Conservation (phyloP, 2,113 vertebrate species). For the Pungitius pungitius region DNA sequence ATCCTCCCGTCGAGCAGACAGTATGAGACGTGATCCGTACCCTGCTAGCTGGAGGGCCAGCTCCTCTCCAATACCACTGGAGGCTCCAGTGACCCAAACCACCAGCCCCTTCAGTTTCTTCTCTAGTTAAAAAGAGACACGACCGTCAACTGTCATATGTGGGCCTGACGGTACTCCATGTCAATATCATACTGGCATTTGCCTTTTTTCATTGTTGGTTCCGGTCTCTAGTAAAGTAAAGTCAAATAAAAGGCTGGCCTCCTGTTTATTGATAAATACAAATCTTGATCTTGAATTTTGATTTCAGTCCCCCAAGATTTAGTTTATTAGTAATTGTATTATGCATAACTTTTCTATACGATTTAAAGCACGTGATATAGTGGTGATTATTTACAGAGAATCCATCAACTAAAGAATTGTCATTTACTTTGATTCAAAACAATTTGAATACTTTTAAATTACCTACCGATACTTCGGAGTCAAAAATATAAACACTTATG, state of each 20-base stretch:
- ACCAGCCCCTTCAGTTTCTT: slow-evolving; percentile 85
- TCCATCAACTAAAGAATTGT: not conserved
- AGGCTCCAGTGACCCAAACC: slow-evolving; percentile 95
- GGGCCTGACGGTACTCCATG: not conserved
- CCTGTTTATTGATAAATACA: no score
- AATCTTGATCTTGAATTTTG: no score
- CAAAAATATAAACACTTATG: not conserved
- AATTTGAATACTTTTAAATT: not conserved
- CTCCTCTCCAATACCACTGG: slow-evolving; percentile 95
- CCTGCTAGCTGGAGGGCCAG: slow-evolving; percentile 88
- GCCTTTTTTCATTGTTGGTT: not conserved
- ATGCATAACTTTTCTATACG: no score
- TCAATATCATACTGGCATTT: not conserved
- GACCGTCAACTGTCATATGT: not conserved
- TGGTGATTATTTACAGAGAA: no score
- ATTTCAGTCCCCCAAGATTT: no score
- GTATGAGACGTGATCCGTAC: slow-evolving; percentile 84
- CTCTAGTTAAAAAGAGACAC: slow-evolving; percentile 75
- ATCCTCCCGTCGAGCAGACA: slow-evolving; percentile 87
- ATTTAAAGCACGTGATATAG: no score
- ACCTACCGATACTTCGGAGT: not conserved
- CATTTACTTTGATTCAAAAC: not conserved
- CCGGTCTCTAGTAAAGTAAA: not conserved
- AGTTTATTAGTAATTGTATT: no score
- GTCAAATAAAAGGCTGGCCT: not conserved